Conservation (phyloP, 2,888 invertebrate species). For the Agrotis clavis region DNA sequence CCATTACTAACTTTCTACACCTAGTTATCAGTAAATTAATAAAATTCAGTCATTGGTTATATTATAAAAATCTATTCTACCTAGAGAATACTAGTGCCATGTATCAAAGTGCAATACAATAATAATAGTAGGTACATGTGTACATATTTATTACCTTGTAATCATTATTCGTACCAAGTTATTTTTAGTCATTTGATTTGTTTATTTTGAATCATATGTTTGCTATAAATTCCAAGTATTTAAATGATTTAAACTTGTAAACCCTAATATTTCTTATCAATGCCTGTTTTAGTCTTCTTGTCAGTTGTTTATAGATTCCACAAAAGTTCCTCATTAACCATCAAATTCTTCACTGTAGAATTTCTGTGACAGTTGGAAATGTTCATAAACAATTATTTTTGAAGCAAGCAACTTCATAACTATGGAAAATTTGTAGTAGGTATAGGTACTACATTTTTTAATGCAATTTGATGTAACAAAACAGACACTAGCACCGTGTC, state of each 20-base stretch:
- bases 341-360: neutral
- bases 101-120: constrained; percentile 1
- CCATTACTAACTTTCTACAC: neutral
- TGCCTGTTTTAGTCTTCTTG: neutral
- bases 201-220: neutral
- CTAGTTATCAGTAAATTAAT: neutral
- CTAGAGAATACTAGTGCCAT: neutral
- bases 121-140: constrained; percentile 1
- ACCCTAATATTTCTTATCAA: too few relatives aligned
- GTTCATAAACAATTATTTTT: too few relatives aligned
- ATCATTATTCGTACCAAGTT: constrained; percentile 11
- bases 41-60: too few relatives aligned
- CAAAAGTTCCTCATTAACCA: neutral
- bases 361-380: too few relatives aligned
- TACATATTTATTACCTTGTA: constrained; percentile 10
- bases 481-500: too few relatives aligned
- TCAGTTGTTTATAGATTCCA: neutral
- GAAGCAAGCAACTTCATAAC: too few relatives aligned
- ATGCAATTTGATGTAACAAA: too few relatives aligned
- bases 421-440: too few relatives aligned
- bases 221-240: neutral
- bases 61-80: neutral
- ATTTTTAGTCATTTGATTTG: constrained; percentile 11
- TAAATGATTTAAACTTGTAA: neutral
- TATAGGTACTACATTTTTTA: too few relatives aligned